phyloP scores from a whole-genome alignment of 1,140 invertebrate species.

The Pissodes strobi region DNA sequence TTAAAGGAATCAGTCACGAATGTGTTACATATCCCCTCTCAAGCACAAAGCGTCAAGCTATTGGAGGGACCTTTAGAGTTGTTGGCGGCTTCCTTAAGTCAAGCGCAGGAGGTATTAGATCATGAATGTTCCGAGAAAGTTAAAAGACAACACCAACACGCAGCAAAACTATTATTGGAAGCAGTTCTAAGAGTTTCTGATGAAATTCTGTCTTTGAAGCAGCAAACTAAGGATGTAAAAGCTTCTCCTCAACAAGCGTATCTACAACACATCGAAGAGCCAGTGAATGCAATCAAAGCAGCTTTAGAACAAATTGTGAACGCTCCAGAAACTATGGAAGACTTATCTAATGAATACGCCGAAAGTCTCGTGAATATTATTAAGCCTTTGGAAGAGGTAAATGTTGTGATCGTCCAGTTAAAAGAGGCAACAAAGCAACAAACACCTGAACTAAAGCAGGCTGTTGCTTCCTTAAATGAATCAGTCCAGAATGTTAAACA shows the following conservation, averaged over 20 bases:
- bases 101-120: slow-evolving; percentile 15
- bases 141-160: background rate
- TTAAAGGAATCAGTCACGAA: too few relatives aligned
- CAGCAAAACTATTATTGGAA: slow-evolving; percentile 2
- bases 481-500: background rate
- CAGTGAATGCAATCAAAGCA: background rate
- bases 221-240: background rate
- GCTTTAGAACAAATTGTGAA: background rate
- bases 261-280: background rate
- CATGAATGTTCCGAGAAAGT: background rate
- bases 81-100: slow-evolving; percentile 18
- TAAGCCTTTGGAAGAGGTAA: slow-evolving; percentile 20
- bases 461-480: background rate
- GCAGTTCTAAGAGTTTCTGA: background rate
- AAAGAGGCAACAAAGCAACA: slow-evolving; percentile 2
- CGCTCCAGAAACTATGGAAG: background rate
- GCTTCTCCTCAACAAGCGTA: slow-evolving; percentile 9
- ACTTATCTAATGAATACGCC: slow-evolving; percentile 17
- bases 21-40: too few relatives aligned
- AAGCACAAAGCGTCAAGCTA: slow-evolving; percentile 13
- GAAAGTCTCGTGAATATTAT: slow-evolving; percentile 3
- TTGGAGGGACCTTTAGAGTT: slow-evolving; percentile 19
- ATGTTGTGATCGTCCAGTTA: background rate
- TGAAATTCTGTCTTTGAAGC: slow-evolving; percentile 4
- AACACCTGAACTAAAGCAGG: background rate